Base-by-base conservation (phyloP, 1,140 invertebrate species). In the Sesamia nonagrioides region DNA sequence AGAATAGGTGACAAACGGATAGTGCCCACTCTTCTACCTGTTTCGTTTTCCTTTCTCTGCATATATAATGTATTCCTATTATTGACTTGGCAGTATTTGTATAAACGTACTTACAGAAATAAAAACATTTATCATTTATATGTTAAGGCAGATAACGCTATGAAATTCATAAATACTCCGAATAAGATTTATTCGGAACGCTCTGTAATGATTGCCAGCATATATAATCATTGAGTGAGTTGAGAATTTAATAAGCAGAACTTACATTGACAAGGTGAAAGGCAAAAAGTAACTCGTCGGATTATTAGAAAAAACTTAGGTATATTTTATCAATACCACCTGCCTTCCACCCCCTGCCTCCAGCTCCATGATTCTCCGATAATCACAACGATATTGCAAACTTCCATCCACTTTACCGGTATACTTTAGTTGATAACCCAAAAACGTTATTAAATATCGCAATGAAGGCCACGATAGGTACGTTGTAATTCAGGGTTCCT, bases 401-500 rank as follows among this genome's bases (percentile, higher is more conserved):
- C 73, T 61, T 75, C 58, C 15, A 50, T 75, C 73, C 56, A 73
- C 63, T 68, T 68, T 68, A 45, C 52, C 48, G 13, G 71, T 73
- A 54, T 63, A 35, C 35, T 50, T 75, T 61, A 75, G 61, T 75
- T 37, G 35, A 77, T 66, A 61, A 48, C 33, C 52, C 72, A 83
- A 86, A 86, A 82, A 85, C 82, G 73, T 78, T 79, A 87, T 83
- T 87, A 85, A 87, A 88, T 83, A 83, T 84, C 63, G 66, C 66
- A 58, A 73, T 68, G 81, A 82, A 82, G 78, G 79, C 84, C 80
- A 79, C 73, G 60, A 68, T 1, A 27, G 27, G 27, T 76, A 58
- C 77, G 78, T 86, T 85, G 83, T 84, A 89, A 91, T 91, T 89
- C 90, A 80, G 84, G 82, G 82, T 82, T 85, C 73, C 86, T 89